Evolutionary conservation across 2,888 invertebrate species (phyloP).

Genomic region (Molorchus minor): DNA sequence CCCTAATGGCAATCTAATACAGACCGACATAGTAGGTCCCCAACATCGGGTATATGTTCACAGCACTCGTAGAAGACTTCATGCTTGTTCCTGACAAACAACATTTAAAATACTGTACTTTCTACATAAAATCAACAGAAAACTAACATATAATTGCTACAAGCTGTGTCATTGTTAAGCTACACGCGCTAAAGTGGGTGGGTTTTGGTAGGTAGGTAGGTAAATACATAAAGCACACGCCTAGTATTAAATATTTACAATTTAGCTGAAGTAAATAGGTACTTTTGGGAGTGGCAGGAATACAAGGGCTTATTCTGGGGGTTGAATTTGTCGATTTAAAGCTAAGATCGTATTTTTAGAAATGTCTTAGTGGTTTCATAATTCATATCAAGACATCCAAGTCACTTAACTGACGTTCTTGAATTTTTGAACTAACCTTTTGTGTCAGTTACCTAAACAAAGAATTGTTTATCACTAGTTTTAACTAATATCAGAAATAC

Average conservation of each 20-base stretch:
- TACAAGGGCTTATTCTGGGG: neutral
- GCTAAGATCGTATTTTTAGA: too few species aligned
- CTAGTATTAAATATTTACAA: neutral
- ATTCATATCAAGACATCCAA: too few species aligned
- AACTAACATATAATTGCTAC: constrained; percentile 10
- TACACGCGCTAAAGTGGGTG: constrained; percentile 12
- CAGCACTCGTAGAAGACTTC: constrained; percentile 74
- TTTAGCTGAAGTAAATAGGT: too few species aligned
- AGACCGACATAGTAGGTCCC: constrained; percentile 70
- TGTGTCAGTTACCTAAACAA: too few species aligned
- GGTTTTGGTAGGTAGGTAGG: constrained; percentile 4
- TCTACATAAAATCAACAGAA: constrained; percentile 17
- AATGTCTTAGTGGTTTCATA: too few species aligned
- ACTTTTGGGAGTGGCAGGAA: neutral
- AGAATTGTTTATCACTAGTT: too few species aligned
- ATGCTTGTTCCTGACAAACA: constrained; percentile 65
- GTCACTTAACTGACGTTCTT: too few species aligned
- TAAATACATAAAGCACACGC: constrained; percentile 4
- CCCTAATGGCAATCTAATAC: constrained; percentile 50
- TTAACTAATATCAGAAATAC: too few species aligned
- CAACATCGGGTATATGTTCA: constrained; percentile 73
- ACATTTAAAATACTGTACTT: constrained; percentile 37
- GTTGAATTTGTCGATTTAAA: too few species aligned
- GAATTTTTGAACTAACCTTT: too few species aligned
- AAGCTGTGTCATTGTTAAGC: constrained; percentile 2